Percentiles rank a stretch among this genome's conserved stretches.
phyloP scores from a whole-genome alignment of 2,888 invertebrate species.

The Polia nebulosa region DNA sequence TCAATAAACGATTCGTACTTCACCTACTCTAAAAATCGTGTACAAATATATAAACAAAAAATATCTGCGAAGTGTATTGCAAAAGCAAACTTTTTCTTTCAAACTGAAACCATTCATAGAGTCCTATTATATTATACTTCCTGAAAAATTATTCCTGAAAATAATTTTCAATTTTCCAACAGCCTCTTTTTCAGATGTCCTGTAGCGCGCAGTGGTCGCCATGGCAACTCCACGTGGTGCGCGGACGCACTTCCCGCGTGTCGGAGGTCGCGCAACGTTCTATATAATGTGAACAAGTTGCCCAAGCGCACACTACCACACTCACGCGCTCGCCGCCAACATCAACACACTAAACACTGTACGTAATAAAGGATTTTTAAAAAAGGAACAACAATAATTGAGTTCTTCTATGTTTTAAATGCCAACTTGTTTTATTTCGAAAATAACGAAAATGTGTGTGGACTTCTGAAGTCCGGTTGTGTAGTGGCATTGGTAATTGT shows the following conservation, averaged over 20 bases:
- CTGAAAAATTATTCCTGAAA: not conserved
- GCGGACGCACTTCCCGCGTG: slow-evolving; percentile 78
- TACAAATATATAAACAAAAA: not conserved
- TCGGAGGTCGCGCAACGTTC: slow-evolving; percentile 87
- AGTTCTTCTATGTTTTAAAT: slow-evolving; percentile 74
- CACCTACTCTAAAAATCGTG: not conserved
- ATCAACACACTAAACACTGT: slow-evolving; percentile 79
- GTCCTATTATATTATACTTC: not conserved
- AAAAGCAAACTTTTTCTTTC: not conserved
- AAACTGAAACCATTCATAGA: not conserved
- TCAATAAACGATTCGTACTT: not conserved
- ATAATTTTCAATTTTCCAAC: not conserved
- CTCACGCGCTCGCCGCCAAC: slow-evolving; percentile 84
- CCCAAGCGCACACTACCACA: slow-evolving; percentile 84
- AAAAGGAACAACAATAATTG: slow-evolving; percentile 64
- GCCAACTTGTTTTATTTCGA: slow-evolving; percentile 65
- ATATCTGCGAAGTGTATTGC: not conserved
- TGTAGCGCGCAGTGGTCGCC: slow-evolving; percentile 47
- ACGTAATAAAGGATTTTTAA: slow-evolving; percentile 78
- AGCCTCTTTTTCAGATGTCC: slow-evolving; percentile 11
- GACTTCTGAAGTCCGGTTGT: slow-evolving; percentile 58
- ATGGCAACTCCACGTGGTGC: slow-evolving; percentile 69
- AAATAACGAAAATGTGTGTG: slow-evolving; percentile 74
- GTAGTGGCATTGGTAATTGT: slow-evolving; percentile 78
- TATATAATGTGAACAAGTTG: slow-evolving; percentile 86